phyloP scores from a whole-genome alignment of 2,888 invertebrate genomes.

The Papilio gigon region DNA sequence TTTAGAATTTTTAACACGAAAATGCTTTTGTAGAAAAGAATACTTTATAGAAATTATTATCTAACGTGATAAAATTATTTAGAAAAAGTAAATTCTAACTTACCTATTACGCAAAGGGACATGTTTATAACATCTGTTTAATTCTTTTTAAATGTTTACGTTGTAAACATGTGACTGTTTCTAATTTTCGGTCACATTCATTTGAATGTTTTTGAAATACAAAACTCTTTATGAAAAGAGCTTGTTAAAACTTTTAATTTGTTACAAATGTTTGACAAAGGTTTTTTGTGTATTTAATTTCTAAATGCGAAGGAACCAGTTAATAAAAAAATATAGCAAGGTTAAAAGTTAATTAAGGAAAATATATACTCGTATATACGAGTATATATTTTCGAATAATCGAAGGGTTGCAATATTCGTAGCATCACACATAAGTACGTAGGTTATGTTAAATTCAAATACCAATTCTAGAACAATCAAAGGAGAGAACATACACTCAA shows the following conservation, averaged over 20 bases:
- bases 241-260: constrained; percentile 32
- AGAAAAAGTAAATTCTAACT: too few relatives aligned
- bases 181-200: constrained; percentile 1
- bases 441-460: not conserved
- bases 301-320: not conserved
- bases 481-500: not conserved
- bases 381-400: too few relatives aligned
- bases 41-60: not conserved
- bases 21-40: not conserved
- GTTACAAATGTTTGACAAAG: constrained; percentile 15
- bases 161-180: not conserved
- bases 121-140: not conserved
- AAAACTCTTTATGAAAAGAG: constrained; percentile 14
- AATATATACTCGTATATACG: too few relatives aligned
- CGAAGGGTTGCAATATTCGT: too few relatives aligned
- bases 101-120: not conserved
- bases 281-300: constrained; percentile 24
- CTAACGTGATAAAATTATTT: too few relatives aligned
- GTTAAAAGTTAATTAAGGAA: too few relatives aligned
- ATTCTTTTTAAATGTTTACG: not conserved
- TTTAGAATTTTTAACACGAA: not conserved
- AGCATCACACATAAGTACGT: too few relatives aligned
- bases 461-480: not conserved
- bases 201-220: constrained; percentile 15
- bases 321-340: too few relatives aligned